Base-by-base conservation (phyloP, 2,888 invertebrate species). In the Eulithis prunata region DNA sequence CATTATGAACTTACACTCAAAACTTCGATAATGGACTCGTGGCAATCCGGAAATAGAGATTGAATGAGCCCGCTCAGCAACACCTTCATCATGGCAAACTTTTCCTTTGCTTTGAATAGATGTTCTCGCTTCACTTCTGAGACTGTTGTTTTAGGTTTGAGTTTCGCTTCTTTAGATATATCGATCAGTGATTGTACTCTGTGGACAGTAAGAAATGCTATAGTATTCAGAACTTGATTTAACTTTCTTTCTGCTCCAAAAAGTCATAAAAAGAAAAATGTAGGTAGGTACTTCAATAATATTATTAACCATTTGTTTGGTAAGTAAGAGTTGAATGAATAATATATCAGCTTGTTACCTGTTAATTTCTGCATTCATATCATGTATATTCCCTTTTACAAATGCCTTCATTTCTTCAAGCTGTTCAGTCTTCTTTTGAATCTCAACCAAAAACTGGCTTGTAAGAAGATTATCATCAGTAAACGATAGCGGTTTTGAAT, bases 391-490 rank as follows among this genome's bases (percentile, higher is more conserved):
- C 2, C 88, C 89, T 66, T 71, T 80, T 2, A 84, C 87, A 67
- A 85, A 91, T 8, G 88, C 89, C 12, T 80, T 78, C 8, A 89
- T 71, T 62, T 91, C 87, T 67, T 90, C 81, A 12, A 90, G 73
- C 43, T 91, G 85, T 0, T 56, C 64, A 43, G 81, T 83, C 71
- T 87, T 90, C 10, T 86, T 79, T 68, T 83, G 86, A 2, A 90
- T 76, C 68, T 91, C 89, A 64, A 70, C 78, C 6, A 90, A 72
- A 71, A 89, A 90, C 71, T 88, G 86, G 62, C 79, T 81, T 0
- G 87, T 86, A 12, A 88, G 76, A 12, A 89, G 77, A 69, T 91
- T 91, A 14, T 80, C 79, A 62, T 91, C 88, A 0, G 76, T 79
- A 0, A 75, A 72, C n/a, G 91, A 81, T 0, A 79, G 72, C 0